Evolutionary conservation across 1,140 invertebrate genomes (phyloP), one percentile per base, ranked within the genome.

Genomic region (Patella vulgata): DNA sequence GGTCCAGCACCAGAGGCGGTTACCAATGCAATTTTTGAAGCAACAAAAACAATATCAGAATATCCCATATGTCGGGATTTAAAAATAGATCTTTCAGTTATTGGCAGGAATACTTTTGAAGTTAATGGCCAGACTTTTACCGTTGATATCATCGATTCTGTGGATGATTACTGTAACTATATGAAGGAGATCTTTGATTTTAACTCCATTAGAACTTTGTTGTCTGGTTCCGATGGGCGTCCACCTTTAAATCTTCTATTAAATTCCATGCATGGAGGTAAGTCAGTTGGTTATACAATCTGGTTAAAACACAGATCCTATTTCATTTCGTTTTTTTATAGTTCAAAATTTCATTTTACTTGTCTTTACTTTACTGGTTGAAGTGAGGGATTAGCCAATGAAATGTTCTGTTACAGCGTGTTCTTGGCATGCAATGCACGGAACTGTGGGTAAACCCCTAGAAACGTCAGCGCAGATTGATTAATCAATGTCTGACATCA

Each of bases 101-200:
- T 93, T 70, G 91, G 90, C 1, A 83, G 84, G 0, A 83, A 88
- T 42, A 84, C 77, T 17, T 90, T 87, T 71, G 79, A 87, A 33
- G 88, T 92, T 36, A 69, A 77, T 62, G 92, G 89, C 33, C 86
- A 86, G 52, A 78, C 88, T 19, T 97, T 98, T 82, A 88, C 87
- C 9, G 91, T 99, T 8, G 91, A 98, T 77, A 88, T 99, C 0
- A 90, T 99, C 62, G 96, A 99, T 84, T 90, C 93, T 0, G 94
- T 98, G 2, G 86, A 88, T 17, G 93, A 97, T 82, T 99, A 99
- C 83, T 87, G 96, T 0, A 84, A 87, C 1, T 89, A 95, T 46
- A 98, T 99, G 96, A 95, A 98, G 82, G 89, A 92, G 71, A 98
- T 99, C 70, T 99, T 99, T 86, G 96, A 99, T 85, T 99, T 99